Conservation (phyloP, 2,797 vertebrate genomes). For the Pterois miles region DNA sequence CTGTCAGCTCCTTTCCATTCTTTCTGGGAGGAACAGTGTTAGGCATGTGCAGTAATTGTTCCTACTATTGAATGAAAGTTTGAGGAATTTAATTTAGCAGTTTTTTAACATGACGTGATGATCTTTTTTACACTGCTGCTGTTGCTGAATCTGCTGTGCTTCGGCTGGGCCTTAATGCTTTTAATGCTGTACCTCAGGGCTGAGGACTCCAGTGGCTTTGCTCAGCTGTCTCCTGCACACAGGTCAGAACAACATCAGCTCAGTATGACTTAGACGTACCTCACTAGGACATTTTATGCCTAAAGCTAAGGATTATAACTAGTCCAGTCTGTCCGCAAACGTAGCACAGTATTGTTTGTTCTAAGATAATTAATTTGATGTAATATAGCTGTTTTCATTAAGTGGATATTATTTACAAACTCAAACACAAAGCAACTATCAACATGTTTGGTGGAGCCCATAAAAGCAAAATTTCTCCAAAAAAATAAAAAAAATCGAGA, state of each 20-base stretch:
- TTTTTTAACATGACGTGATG: neutral
- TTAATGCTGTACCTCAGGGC: constrained; percentile 71
- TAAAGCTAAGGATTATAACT: no score
- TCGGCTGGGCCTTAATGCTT: constrained; percentile 46
- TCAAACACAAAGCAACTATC: neutral
- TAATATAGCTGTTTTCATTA: neutral
- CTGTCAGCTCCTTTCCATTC: neutral
- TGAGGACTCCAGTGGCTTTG: constrained; percentile 74
- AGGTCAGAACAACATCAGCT: constrained; percentile 75
- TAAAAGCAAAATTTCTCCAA: neutral
- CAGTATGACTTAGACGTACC: neutral
- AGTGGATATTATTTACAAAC: neutral
- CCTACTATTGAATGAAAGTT: neutral
- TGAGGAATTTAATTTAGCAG: neutral
- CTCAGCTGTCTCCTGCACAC: constrained; percentile 77
- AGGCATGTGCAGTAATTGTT: neutral
- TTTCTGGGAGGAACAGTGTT: neutral
- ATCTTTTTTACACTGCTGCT: constrained; percentile 5
- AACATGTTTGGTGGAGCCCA: neutral
- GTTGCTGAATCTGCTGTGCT: constrained; percentile 41
- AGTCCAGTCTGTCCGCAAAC: neutral
- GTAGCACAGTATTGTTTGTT: neutral
- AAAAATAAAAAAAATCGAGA: no score
- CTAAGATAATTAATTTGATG: neutral
- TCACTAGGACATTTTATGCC: no score